phyloP scores from a whole-genome alignment of 2,797 vertebrate genomes.

The Poeciliopsis turneri region DNA sequence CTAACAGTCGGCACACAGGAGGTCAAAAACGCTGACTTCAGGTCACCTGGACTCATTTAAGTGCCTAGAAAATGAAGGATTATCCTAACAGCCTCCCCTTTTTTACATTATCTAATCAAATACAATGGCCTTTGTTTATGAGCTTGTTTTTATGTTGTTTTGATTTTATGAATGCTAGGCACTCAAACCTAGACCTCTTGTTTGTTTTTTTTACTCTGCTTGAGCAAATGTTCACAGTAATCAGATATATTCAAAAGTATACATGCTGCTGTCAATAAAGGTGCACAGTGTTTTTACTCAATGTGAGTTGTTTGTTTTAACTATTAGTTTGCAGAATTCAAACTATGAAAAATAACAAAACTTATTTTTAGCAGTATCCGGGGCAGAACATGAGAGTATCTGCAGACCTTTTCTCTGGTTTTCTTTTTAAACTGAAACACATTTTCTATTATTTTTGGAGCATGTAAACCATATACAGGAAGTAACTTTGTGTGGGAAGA shows the following conservation, averaged over 20 bases:
- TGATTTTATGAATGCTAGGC: constrained; percentile 75
- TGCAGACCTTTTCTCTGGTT: neutral
- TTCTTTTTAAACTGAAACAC: neutral
- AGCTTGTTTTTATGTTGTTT: constrained; percentile 77
- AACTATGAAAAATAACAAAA: neutral
- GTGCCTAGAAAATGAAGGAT: constrained; percentile 98
- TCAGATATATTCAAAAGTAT: constrained; percentile 80
- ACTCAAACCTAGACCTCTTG: constrained; percentile 69
- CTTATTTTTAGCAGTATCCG: neutral
- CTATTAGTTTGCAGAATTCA: neutral
- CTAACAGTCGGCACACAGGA: constrained; percentile 59
- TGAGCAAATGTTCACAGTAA: constrained; percentile 85
- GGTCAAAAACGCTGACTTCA: constrained; percentile 59
- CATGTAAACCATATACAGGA: neutral
- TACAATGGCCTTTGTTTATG: constrained; percentile 81
- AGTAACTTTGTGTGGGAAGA: neutral
- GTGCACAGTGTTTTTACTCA: constrained; percentile 85
- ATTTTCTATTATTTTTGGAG: neutral
- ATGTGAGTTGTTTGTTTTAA: constrained; percentile 10
- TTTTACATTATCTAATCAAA: constrained; percentile 77
- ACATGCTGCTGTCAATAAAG: constrained; percentile 96
- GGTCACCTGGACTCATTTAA: constrained; percentile 77
- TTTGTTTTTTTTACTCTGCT: constrained; percentile 75
- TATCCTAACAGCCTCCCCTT: constrained; percentile 67
- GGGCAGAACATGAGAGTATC: neutral